These are phyloP conservation scores for Spilosoma lubricipeda DNA, from an alignment of 2,888 invertebrate species.

Conservation along the genomic window DNA sequence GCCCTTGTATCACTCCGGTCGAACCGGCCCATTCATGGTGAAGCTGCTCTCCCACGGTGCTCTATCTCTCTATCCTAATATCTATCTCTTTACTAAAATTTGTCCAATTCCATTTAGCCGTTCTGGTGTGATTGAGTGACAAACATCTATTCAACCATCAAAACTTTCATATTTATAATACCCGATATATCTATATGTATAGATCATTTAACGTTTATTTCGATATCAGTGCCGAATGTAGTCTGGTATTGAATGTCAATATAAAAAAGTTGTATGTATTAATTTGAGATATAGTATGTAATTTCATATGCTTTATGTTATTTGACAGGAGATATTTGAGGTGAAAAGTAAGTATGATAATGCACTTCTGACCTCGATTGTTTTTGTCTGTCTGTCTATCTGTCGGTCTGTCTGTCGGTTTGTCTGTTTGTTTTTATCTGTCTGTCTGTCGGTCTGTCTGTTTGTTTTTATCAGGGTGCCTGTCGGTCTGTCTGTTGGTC, in stretches of 20 bases:
- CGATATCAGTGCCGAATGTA: slow-evolving; percentile 19
- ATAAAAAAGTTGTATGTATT: slow-evolving; percentile 25
- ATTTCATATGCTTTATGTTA: slow-evolving; percentile 44
- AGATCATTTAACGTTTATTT: slow-evolving; percentile 10
- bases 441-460: too few species aligned
- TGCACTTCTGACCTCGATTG: background rate
- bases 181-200: background rate
- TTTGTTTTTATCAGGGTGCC: too few species aligned
- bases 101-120: too few species aligned
- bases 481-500: too few species aligned
- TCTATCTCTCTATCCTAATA: too few species aligned
- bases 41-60: too few species aligned
- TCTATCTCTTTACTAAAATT: too few species aligned
- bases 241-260: slow-evolving; percentile 34
- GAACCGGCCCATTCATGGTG: too few species aligned
- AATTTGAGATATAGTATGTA: slow-evolving; percentile 38
- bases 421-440: too few species aligned
- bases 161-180: background rate
- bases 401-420: too few species aligned
- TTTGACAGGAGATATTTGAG: slow-evolving; percentile 32
- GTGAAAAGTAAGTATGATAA: background rate
- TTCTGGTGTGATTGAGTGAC: background rate
- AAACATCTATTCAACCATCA: background rate
- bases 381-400: background rate
- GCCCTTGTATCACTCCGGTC: too few species aligned